Evolutionary conservation across 1,140 invertebrate genomes (phyloP), one percentile per base, ranked within the genome.

Genomic region (Drosophila sturtevanti): DNA sequence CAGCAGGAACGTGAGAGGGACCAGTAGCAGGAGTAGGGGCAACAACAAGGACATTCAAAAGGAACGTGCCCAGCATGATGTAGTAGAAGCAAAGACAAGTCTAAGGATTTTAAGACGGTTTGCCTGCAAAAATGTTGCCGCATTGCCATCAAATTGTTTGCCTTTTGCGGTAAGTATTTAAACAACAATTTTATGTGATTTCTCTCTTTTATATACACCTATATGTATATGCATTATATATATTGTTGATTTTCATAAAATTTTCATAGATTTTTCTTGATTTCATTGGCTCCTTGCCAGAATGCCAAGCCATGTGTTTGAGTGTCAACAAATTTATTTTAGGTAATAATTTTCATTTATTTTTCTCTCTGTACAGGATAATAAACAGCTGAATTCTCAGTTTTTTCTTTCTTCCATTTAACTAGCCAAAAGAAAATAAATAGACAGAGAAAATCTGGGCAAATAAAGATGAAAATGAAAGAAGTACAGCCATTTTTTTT

Each of bases 101-200:
- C 41, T 48, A 48, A 21, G 41, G 41, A 48, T 48, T 48, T 48
- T 10, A 18, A 48, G 41, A 21, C 41, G 34, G 60, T 34, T 65
- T 51, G 14, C 11, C 27, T 31, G 69, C 62, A 56, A 75, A 41
- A 27, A 60, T 63, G 66, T 66, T 16, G 62, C 59, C 21, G 37
- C 62, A 70, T 55, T 75, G 59, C 59, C 63, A 71, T 63, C 44
- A 62, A 71, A 48, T 80, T 75, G 67, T 63, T 70, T 60, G 68
- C 59, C 41, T 48, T 52, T 69, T 67, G 38, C 65, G 63, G 66
- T 44, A 52, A 64, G 68, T 66, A 81, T 70, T 81, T 65, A 70
- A 77, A 81, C 72, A 18, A 52, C 27, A 59, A 16, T 48, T 56
- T 34, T 55, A 27, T 75, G 67, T 62, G 24, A 38, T 62, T 75